Evolutionary conservation across 2,113 vertebrate species (phyloP).

Genomic region (Atractosteus spatula): DNA sequence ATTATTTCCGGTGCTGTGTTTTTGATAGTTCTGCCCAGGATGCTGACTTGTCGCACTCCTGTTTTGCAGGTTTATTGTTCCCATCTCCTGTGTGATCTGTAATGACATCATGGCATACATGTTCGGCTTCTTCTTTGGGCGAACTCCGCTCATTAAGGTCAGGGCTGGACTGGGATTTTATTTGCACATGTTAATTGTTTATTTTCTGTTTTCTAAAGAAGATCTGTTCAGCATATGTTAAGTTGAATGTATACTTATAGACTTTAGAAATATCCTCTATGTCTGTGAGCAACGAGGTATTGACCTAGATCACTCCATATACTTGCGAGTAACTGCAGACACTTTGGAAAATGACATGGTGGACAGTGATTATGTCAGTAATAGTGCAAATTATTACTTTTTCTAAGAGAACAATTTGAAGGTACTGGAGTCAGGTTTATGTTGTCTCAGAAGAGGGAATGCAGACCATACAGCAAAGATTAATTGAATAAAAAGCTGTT

Average conservation of each 20-base stretch:
- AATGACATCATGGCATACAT: constrained; percentile 99
- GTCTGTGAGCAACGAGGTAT: not conserved
- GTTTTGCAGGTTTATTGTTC: constrained; percentile 88
- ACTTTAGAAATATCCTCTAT: not conserved
- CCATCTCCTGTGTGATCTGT: constrained; percentile 97
- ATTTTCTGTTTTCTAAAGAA: not conserved
- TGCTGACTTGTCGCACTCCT: not conserved
- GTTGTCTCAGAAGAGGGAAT: no score
- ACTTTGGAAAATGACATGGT: no score
- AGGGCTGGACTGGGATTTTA: constrained; percentile 17
- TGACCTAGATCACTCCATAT: not conserved
- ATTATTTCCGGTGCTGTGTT: not conserved
- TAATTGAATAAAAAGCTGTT: no score
- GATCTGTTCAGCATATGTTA: no score
- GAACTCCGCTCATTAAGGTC: constrained; percentile 96
- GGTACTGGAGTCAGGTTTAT: no score
- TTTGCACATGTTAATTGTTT: no score
- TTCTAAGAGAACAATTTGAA: no score
- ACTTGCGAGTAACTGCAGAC: no score
- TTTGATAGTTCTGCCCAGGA: not conserved
- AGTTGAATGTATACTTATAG: no score
- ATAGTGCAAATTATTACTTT: no score
- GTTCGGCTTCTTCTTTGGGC: constrained; percentile 99
- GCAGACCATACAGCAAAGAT: no score
- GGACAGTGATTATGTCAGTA: no score